Percentiles rank a stretch among this genome's conserved stretches.
phyloP scores from a whole-genome alignment of 1,140 invertebrate species.

The Platorchestia sp. region DNA sequence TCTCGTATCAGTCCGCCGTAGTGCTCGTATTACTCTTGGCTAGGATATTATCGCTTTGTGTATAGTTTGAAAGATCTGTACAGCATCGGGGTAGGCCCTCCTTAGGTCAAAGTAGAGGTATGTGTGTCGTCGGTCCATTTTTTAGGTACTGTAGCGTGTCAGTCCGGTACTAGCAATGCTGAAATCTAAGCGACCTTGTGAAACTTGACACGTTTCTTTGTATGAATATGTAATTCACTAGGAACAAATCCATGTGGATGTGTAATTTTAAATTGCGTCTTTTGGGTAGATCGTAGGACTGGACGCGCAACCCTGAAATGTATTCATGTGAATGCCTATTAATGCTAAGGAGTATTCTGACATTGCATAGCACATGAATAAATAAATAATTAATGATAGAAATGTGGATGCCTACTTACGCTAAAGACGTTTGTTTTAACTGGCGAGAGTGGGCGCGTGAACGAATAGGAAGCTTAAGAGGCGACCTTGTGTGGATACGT shows the following conservation, averaged over 20 bases:
- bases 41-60: not conserved
- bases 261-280: not conserved
- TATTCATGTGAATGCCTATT: not conserved
- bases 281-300: not conserved
- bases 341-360: not conserved
- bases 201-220: not conserved
- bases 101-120: not conserved
- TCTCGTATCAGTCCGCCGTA: not conserved
- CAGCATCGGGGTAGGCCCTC: not conserved
- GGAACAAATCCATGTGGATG: not conserved
- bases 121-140: not conserved
- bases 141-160: not conserved
- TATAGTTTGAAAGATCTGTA: not conserved
- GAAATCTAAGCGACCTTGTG: not conserved
- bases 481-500: not conserved
- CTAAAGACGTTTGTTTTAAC: not conserved
- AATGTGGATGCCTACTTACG: not conserved
- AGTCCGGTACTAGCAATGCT: not conserved
- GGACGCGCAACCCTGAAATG: not conserved
- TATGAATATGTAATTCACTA: not conserved
- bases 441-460: not conserved
- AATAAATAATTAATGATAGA: not conserved
- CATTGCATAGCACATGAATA: not conserved
- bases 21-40: not conserved
- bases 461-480: not conserved